Base-by-base conservation (phyloP, 1,140 invertebrate species). In the Bombus waltoni region DNA sequence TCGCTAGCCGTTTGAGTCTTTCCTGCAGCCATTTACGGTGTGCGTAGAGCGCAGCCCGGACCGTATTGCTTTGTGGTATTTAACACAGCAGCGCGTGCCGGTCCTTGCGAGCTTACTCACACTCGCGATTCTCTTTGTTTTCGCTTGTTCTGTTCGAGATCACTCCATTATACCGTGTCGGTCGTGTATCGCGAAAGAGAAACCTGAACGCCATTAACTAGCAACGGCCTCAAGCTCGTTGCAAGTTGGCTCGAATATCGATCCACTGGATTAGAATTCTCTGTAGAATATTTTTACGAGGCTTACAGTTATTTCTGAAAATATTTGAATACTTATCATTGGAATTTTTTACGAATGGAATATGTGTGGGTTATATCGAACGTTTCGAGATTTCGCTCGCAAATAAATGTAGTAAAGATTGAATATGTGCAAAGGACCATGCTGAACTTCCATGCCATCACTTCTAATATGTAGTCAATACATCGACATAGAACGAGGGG, bases 151-250 rank as follows among this genome's bases (percentile, higher is more conserved):
- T 79, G 70, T 84, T 71, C 87, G 66, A 87, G 82, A 88, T 84
- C 87, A 70, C 87, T 88, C 86, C 86, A 84, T 88, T 88, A 88
- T 88, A 84, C 87, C 75, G 75, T 57, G 62, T 38, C 66, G 70
- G 68, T 8, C 15, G 74, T 73, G 74, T 66, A 83, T 87, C 74
- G 79, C 59, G 59, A 78, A 78, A 83, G 74, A 75, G 79, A 70
- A 47, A 71, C 47, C 42, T 15, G 47, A 83, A 68, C 42, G 42
- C 40, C 73, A 72, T 68, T 38, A 57, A 47, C 53, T n/a, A 62
- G 59, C 59, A 28, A 62, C 13, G 59, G 59, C 59, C 59, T n/a
- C 3, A n/a, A 62, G 59, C 28, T 62, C 59, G 28, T 62, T 10
- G 28, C 28, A 62, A 62, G 59, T 62, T 13, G 25, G 28, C 4